These are phyloP conservation scores for Drosophila quinaria DNA, from an alignment of 2,888 invertebrate genomes.

Conservation along the genomic window DNA sequence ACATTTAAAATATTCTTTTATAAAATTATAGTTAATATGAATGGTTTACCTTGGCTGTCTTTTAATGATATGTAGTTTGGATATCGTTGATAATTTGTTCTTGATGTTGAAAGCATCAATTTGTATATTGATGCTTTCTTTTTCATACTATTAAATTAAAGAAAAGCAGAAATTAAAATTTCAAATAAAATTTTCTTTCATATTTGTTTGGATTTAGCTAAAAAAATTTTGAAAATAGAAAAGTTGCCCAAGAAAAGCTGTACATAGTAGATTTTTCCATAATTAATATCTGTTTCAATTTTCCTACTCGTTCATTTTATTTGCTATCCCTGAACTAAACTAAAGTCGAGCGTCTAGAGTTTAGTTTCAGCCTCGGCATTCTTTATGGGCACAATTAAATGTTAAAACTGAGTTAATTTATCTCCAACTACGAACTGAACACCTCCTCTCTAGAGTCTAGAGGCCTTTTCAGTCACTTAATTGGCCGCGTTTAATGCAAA, in stretches of 20 bases:
- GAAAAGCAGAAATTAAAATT: too few species aligned
- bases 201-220: background rate
- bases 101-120: too few species aligned
- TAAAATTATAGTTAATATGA: too few species aligned
- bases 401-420: slow-evolving; percentile 50
- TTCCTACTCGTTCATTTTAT: background rate
- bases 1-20: too few species aligned
- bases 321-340: slow-evolving; percentile 4
- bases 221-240: background rate
- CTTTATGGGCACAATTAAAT: slow-evolving; percentile 79
- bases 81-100: too few species aligned
- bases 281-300: background rate
- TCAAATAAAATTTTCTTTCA: too few species aligned
- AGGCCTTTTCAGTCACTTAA: slow-evolving; percentile 41
- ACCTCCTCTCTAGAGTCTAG: slow-evolving; percentile 48
- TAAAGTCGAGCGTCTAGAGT: background rate
- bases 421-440: slow-evolving; percentile 20
- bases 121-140: too few species aligned
- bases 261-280: background rate
- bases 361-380: slow-evolving; percentile 59
- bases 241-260: background rate
- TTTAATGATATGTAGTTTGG: too few species aligned
- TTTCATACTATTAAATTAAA: too few species aligned
- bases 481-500: slow-evolving; percentile 58
- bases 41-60: too few species aligned